phyloP scores from a whole-genome alignment of 2,113 vertebrate genomes.

The Rana temporaria region DNA sequence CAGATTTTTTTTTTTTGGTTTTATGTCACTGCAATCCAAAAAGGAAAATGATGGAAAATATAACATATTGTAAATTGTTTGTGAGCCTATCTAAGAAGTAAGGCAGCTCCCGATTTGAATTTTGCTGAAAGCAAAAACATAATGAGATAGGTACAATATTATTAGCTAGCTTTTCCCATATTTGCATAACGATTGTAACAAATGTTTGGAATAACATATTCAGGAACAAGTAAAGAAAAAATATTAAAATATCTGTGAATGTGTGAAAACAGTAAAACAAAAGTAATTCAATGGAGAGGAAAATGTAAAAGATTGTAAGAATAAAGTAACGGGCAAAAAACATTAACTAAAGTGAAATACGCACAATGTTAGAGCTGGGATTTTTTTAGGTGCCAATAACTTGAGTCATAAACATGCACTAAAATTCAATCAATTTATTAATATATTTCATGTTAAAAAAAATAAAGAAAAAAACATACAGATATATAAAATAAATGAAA shows the following conservation, averaged over 20 bases:
- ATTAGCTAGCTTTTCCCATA: slow-evolving; percentile 14
- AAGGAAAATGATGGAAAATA: slow-evolving; percentile 37
- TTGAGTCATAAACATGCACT: too few species aligned
- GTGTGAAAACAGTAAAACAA: slow-evolving; percentile 10
- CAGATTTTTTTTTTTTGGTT: slow-evolving; percentile 13
- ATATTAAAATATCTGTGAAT: not conserved
- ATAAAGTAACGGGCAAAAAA: not conserved
- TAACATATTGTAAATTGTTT: slow-evolving; percentile 35
- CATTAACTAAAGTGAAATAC: too few species aligned
- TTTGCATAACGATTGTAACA: slow-evolving; percentile 37
- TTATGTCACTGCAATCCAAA: slow-evolving; percentile 21
- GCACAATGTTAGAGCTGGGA: too few species aligned
- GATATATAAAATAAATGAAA: too few species aligned
- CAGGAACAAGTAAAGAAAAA: not conserved
- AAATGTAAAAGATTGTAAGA: not conserved
- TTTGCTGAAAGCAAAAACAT: slow-evolving; percentile 44
- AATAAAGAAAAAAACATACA: too few species aligned
- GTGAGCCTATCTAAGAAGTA: not conserved
- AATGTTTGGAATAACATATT: slow-evolving; percentile 8
- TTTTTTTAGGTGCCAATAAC: too few species aligned
- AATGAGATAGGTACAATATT: slow-evolving; percentile 42
- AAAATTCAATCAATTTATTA: too few species aligned
- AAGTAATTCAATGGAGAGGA: slow-evolving; percentile 19
- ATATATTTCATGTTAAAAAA: too few species aligned
- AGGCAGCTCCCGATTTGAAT: slow-evolving; percentile 22